A percentile compares a stretch with the other conserved stretches of the same genome.
Conservation (phyloP, 2,113 vertebrate species). For the mouse (Mus musculus) region DNA sequence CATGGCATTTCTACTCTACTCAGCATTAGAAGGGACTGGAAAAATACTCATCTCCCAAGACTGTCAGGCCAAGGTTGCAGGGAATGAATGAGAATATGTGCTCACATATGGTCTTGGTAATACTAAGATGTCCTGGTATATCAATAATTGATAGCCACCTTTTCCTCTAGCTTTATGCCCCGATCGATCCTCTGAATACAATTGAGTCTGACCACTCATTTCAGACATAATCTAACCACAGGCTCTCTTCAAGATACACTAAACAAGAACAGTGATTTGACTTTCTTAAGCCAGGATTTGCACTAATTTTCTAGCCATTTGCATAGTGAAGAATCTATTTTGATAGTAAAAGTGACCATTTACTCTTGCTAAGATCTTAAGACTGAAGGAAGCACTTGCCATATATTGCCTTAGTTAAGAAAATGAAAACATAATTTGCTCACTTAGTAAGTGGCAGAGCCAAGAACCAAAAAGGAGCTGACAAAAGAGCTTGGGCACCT, state of each 20-base stretch:
- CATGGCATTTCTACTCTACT: slow-evolving; percentile 43
- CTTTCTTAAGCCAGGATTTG: not conserved
- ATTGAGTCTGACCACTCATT: slow-evolving; percentile 9
- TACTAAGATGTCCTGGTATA: slow-evolving; percentile 43
- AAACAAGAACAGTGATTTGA: not conserved
- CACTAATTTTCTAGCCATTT: slow-evolving; percentile 4
- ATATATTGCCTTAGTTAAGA: slow-evolving; percentile 22
- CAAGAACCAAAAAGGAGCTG: not conserved
- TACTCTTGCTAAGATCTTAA: not conserved
- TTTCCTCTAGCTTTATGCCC: not conserved
- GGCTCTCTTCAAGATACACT: slow-evolving; percentile 16
- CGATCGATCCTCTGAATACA: slow-evolving; percentile 36
- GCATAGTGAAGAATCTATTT: not conserved
- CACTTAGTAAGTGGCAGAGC: not conserved
- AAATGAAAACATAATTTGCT: slow-evolving; percentile 5
- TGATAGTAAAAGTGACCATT: not conserved
- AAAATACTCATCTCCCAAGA: slow-evolving; percentile 59
- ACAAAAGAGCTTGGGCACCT: not conserved
- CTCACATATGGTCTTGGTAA: slow-evolving; percentile 49
- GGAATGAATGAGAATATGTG: slow-evolving; percentile 60
- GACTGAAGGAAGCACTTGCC: not conserved
- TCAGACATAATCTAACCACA: not conserved
- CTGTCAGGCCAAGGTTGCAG: slow-evolving; percentile 46
- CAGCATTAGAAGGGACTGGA: slow-evolving; percentile 43
- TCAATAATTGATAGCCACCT: not conserved